Evolutionary conservation across 2,113 vertebrate species (phyloP), one percentile per base, ranked within the genome.

Genomic region (Pyrgilauda ruficollis): DNA sequence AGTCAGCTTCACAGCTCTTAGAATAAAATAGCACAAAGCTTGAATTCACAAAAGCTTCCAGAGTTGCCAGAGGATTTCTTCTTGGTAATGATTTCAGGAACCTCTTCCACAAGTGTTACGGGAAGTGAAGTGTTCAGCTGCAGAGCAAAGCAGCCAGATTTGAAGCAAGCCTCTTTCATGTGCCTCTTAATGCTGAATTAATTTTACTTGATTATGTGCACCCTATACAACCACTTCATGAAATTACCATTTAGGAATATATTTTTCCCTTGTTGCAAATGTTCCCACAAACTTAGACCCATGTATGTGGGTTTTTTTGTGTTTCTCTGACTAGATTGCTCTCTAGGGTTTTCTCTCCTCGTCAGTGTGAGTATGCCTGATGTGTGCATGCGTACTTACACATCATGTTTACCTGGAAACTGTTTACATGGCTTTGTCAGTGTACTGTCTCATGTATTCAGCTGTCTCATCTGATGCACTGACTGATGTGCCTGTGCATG

Each of bases 321-420:
- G 47, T 89, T 94, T 94, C 86, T 78, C 89, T 89, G 89, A 72
- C 89, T 91, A 89, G 91, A 94, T 87, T 91, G 66, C 79, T 92
- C 44, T 89, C 64, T 95, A 83, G 77, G 82, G 33, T 67, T 94
- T 77, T 93, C 37, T 89, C 52, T 87, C 63, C 69, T 89, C 22
- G 0, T 83, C 63, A 43, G 81, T 92, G 88, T 93, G 91, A 91
- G 84, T 84, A 81, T 73, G 68, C 47, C 64, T 77, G 68, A 39
- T 75, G 47, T 8, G 8, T 87, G 91, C 89, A 67, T 85, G 81
- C 50, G n/a, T 66, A 53, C 17, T 18, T 82, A 55, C 2, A 47
- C 49, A 49, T 83, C 66, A 7, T 77, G 52, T 93, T 27, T 78
- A 50, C 76, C 68, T 85, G 82, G 55, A 74, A 77, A 30, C 76